Percentiles rank a stretch among this genome's conserved stretches.
Conservation (phyloP, 2,888 invertebrate species). For the Pecten maximus region DNA sequence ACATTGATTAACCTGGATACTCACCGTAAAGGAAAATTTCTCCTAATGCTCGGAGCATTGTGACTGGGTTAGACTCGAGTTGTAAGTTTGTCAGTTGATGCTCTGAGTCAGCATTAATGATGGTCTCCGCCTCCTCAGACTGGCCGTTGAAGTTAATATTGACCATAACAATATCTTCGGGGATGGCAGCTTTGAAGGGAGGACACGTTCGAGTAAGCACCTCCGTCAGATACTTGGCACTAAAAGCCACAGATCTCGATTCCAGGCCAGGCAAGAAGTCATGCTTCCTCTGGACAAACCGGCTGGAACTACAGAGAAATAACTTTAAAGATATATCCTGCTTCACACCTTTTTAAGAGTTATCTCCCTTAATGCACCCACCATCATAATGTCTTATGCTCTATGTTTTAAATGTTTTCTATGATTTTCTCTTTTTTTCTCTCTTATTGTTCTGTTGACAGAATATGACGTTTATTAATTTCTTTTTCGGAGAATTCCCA, state of each 20-base stretch:
- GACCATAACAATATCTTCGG: background rate
- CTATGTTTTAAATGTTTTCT: no score
- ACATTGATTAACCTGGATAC: no score
- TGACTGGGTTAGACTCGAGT: conserved; percentile 23
- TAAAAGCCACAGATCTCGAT: background rate
- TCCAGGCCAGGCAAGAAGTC: background rate
- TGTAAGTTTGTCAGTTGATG: background rate
- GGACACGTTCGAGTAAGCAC: background rate
- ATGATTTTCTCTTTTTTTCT: no score
- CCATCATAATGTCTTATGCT: no score
- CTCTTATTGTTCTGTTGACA: no score
- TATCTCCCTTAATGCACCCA: no score
- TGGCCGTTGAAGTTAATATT: background rate
- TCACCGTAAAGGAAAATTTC: conserved; percentile 63
- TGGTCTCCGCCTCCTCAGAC: background rate
- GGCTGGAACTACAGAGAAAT: background rate
- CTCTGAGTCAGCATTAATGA: background rate
- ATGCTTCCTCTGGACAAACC: background rate
- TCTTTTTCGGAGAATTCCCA: no score
- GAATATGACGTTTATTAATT: no score
- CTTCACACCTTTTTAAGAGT: background rate
- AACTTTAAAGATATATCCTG: background rate
- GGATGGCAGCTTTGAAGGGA: background rate
- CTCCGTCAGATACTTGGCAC: background rate
- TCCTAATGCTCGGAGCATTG: conserved; percentile 61